These are phyloP conservation scores for Idaea straminata DNA, from an alignment of 2,888 invertebrate genomes.

Conservation along the genomic window DNA sequence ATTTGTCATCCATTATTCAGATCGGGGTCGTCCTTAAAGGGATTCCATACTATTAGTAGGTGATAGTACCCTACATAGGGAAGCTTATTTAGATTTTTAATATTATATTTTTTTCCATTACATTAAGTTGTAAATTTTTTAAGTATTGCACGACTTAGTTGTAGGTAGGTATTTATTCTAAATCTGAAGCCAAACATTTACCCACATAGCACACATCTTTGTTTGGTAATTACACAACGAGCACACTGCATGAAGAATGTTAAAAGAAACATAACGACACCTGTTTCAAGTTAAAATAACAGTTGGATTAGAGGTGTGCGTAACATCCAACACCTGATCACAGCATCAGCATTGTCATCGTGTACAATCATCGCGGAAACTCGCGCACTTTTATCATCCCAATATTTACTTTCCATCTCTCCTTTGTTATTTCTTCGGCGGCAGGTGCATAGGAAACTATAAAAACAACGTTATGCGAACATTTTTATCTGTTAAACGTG, in stretches of 20 bases:
- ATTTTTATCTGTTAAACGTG: constrained; percentile 50
- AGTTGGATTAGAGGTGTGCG: constrained; percentile 33
- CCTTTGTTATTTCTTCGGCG: constrained; percentile 53
- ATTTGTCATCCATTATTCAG: no score
- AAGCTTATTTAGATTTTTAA: no score
- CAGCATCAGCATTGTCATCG: constrained; percentile 60
- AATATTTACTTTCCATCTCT: constrained; percentile 53
- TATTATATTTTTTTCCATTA: no score
- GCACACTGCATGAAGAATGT: background rate
- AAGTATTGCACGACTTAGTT: background rate
- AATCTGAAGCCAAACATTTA: background rate
- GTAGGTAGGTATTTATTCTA: background rate
- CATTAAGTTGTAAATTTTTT: no score
- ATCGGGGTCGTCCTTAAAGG: no score
- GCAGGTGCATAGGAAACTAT: constrained; percentile 55
- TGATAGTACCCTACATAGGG: no score
- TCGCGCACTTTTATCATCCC: constrained; percentile 50
- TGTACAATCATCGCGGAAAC: constrained; percentile 56
- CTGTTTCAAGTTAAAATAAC: constrained; percentile 29
- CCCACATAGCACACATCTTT: background rate
- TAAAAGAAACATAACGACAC: constrained; percentile 26
- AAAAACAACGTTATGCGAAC: constrained; percentile 43
- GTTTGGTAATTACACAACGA: constrained; percentile 1
- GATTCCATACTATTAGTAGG: no score
- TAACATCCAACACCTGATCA: constrained; percentile 57